Evolutionary conservation across 2,888 invertebrate genomes (phyloP), one percentile per base, ranked within the genome.

Genomic region (Chloroclystis v-ata): DNA sequence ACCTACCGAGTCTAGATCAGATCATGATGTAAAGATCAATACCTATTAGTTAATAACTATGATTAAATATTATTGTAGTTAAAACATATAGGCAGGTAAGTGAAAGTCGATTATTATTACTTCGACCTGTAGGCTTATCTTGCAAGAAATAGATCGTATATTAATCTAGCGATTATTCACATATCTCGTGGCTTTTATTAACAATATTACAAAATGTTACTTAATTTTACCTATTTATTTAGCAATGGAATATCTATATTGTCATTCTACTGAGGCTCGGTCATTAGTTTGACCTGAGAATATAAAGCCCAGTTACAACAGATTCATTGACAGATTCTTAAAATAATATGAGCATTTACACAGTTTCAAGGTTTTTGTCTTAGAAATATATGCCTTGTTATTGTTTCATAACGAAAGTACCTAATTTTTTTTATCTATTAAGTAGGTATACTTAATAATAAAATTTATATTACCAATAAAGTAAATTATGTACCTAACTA

Each of bases 231-330:
- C 33, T 69, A 74, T 68, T 72, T 69, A 72, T 69, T 75, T 79
- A 75, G 73, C 56, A 64, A 70, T 75, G 71, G 67, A 77, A 79
- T 78, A 69, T 74, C 75, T 83, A 83, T 84, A 84, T 83, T 85
- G 84, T 85, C 84, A 81, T 78, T 71, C 81, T 84, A 83, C 71
- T 65, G 77, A 79, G 75, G 78, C 76, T 71, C 55, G 61, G 65
- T 69, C 70, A 63, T 62, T 63, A 54, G 54, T 54, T 63, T 60
- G 61, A 67, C 63, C 64, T 61, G 65, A 67, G 67, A 69, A 69
- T 69, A 68, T 64, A 61, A 65, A 67, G 56, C 67, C 63, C 59
- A 60, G 61, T 66, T 50, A 49, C 72, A 73, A 74, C 75, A 76
- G 69, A 79, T 72, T 72, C 70, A 72, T 47, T 37, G 53, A 56